Evolutionary conservation across 2,113 vertebrate genomes (phyloP), one percentile per base, ranked within the genome.

Genomic region (Lates calcarifer): DNA sequence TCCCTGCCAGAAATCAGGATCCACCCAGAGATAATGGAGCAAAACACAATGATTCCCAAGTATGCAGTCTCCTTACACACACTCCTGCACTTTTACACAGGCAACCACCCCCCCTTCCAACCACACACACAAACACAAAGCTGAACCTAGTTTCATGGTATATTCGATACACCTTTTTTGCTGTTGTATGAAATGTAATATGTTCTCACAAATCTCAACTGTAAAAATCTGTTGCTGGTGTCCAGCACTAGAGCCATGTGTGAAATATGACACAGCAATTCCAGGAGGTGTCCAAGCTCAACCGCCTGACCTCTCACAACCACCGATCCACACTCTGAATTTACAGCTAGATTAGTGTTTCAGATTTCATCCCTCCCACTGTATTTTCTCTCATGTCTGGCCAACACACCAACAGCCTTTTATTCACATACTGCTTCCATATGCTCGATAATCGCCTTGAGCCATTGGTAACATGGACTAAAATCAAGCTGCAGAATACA

Each of bases 301-400:
- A 71, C 71, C 79, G 35, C 11, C 49, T 62, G 26, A 89, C 85
- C 74, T 77, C 84, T 88, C 67, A 77, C 60, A 81, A 37, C 67
- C 47, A 53, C 45, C 12, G 39, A 75, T 76, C 62, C 17, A 13
- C 47, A 55, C 73, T 66, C 39, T 77, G 64, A 82, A 85, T 91
- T 86, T 91, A 93, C 82, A 74, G 87, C 87, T 43, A 72, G 82
- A 83, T 89, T 71, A 56, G 55, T 82, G 89, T 85, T 89, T 91
- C 63, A 31, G 41, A 83, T 90, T 85, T 81, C 73, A 91, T 91
- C 76, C 67, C 80, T 80, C 78, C 56, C 57, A 61, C 47, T 81
- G 72, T 47, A 58, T 49, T 87, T 76, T 71, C 81, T 92, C 74
- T 93, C 49, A 93, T 90, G 80, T 89, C 85, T 62, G 24, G 88